phyloP scores from a whole-genome alignment of 1,140 invertebrate species.

The Bombus vancouverensis region DNA sequence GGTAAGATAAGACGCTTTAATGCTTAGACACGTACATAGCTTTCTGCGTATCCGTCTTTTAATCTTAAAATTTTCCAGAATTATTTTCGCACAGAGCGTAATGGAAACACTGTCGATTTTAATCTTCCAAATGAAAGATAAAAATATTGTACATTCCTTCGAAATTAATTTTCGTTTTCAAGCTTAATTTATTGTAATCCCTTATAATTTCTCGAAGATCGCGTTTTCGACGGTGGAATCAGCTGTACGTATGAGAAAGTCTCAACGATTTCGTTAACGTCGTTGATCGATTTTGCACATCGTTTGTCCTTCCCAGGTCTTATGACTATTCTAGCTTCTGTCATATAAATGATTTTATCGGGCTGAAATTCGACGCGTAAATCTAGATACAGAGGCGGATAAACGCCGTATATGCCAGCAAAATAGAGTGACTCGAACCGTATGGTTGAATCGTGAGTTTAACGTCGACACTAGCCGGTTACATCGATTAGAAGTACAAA shows the following conservation, averaged over 20 bases:
- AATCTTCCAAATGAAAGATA: not conserved
- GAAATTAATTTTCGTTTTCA: not conserved
- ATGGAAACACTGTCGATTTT: not conserved
- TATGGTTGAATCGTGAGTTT: slow-evolving; percentile 31
- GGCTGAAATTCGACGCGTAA: slow-evolving; percentile 53
- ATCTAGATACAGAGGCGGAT: slow-evolving; percentile 59
- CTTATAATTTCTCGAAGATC: not conserved
- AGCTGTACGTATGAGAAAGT: not conserved
- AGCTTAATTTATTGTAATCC: not conserved
- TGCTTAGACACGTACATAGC: too few relatives aligned
- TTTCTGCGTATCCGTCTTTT: not conserved
- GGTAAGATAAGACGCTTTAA: too few relatives aligned
- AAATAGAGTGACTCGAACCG: slow-evolving; percentile 48
- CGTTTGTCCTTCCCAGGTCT: slow-evolving; percentile 29
- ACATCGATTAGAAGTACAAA: slow-evolving; percentile 48
- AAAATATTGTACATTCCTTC: not conserved
- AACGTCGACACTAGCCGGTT: slow-evolving; percentile 13
- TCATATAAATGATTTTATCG: slow-evolving; percentile 55
- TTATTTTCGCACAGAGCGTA: not conserved
- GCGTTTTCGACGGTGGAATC: not conserved
- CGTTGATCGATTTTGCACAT: slow-evolving; percentile 32
- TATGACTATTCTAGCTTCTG: slow-evolving; percentile 4
- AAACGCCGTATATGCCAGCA: slow-evolving; percentile 47
- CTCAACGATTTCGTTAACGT: not conserved
- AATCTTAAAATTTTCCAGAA: not conserved